Conservation (phyloP, 2,113 vertebrate species). For the Sardina pilchardus region DNA sequence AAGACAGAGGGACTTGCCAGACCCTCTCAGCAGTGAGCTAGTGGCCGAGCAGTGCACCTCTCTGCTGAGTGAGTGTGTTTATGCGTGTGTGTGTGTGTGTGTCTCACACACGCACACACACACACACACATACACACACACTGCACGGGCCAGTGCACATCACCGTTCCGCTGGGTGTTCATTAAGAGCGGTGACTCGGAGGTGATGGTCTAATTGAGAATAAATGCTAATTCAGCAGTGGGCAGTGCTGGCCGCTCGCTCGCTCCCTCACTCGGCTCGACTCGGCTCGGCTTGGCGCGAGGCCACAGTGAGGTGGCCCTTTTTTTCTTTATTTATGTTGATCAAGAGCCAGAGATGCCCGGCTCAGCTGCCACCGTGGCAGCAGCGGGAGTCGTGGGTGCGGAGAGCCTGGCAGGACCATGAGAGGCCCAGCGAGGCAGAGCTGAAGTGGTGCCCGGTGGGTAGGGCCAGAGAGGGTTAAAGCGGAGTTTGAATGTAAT, state of each 20-base stretch:
- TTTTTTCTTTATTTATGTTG: not conserved
- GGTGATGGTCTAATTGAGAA: slow-evolving; percentile 39
- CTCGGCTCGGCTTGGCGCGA: not conserved
- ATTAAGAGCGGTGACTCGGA: slow-evolving; percentile 24
- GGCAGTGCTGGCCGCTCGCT: not conserved
- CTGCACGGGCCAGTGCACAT: not conserved
- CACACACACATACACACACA: not conserved
- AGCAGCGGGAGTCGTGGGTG: not conserved
- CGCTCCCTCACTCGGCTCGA: not conserved
- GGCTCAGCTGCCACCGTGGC: not conserved
- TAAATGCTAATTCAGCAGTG: slow-evolving; percentile 40
- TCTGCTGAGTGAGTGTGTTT: not conserved
- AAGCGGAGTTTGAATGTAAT: too few species aligned
- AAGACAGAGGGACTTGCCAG: not conserved
- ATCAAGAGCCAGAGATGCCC: not conserved
- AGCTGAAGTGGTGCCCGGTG: not conserved
- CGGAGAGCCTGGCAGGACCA: not conserved
- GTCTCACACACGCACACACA: not conserved
- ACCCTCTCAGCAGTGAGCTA: not conserved
- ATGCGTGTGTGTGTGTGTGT: slow-evolving; percentile 10
- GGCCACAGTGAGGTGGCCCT: not conserved
- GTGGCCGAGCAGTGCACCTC: not conserved
- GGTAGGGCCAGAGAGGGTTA: too few species aligned
- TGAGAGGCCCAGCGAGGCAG: not conserved
- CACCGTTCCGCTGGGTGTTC: not conserved